These are phyloP conservation scores for Dasypolia templi DNA, from an alignment of 2,888 invertebrate species.

Conservation along the genomic window DNA sequence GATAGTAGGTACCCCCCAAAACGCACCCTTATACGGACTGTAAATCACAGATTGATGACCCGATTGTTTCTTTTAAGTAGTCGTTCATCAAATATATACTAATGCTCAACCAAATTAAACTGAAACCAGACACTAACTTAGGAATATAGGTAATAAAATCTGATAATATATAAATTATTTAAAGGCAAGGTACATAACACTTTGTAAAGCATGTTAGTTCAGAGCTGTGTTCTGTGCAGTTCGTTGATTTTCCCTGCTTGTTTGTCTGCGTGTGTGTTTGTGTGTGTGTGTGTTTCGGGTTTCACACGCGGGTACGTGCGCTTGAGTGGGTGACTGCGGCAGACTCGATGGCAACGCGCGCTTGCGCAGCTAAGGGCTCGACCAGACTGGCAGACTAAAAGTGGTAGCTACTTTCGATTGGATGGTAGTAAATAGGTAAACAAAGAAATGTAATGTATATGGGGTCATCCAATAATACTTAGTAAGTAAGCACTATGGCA, in stretches of 20 bases:
- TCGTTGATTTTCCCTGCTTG: conserved; percentile 77
- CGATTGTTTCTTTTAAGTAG: conserved; percentile 13
- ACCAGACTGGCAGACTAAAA: conserved; percentile 51
- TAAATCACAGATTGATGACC: conserved; percentile 1
- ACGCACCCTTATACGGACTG: neutral
- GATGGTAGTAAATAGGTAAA: neutral
- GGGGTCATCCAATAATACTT: neutral
- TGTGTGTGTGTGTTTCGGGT: conserved; percentile 77
- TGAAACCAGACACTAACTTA: neutral
- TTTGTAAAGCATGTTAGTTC: conserved; percentile 52
- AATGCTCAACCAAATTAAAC: no score
- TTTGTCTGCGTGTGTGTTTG: conserved; percentile 67
- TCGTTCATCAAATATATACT: neutral
- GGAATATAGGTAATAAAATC: neutral
- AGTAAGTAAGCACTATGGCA: no score
- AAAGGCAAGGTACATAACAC: conserved; percentile 29
- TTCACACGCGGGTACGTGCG: conserved; percentile 67
- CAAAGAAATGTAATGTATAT: no score
- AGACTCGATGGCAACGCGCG: conserved; percentile 83
- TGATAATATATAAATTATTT: conserved; percentile 15
- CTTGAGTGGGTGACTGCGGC: conserved; percentile 75
- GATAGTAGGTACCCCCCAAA: conserved; percentile 15
- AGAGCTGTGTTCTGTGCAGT: conserved; percentile 48
- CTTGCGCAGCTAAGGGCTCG: conserved; percentile 67
- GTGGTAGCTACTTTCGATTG: conserved; percentile 1